Conservation (phyloP, 1,140 invertebrate species). For the Temnothorax nylanderi region DNA sequence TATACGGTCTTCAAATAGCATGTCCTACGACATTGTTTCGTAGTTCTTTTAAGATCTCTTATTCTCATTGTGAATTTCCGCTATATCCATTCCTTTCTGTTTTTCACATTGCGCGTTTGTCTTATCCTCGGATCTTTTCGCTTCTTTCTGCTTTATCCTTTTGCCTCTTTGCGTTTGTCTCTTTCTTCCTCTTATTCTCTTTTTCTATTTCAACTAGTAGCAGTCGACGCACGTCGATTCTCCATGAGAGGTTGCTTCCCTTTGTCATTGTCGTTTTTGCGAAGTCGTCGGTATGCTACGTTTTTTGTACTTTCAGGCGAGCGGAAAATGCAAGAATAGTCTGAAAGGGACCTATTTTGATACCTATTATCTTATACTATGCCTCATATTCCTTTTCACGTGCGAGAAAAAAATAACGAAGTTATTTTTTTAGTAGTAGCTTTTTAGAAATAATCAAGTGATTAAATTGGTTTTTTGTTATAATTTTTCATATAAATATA, state of each 20-base stretch:
- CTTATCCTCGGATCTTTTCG: background rate
- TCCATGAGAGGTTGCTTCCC: constrained; percentile 17
- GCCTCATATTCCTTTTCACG: background rate
- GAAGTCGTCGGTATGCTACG: background rate
- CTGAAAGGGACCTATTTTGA: constrained; percentile 22
- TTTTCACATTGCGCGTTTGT: background rate
- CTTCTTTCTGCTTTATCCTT: background rate
- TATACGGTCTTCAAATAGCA: background rate
- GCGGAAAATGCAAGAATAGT: constrained; percentile 34
- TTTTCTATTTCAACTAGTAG: constrained; percentile 7
- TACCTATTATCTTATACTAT: constrained; percentile 9
- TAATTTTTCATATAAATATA: background rate
- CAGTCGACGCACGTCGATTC: constrained; percentile 22
- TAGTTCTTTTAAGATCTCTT: constrained; percentile 73
- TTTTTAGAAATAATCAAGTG: background rate
- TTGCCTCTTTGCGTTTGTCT: background rate
- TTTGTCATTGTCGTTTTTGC: constrained; percentile 46
- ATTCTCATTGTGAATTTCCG: constrained; percentile 72
- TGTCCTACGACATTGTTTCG: constrained; percentile 51
- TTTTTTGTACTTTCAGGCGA: constrained; percentile 38
- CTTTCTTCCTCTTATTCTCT: background rate
- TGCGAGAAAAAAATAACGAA: background rate
- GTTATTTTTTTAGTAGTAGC: no score
- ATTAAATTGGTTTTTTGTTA: background rate
- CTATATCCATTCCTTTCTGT: constrained; percentile 54